Conservation (phyloP, 2,113 vertebrate species). For the Pseudopodoces humilis region DNA sequence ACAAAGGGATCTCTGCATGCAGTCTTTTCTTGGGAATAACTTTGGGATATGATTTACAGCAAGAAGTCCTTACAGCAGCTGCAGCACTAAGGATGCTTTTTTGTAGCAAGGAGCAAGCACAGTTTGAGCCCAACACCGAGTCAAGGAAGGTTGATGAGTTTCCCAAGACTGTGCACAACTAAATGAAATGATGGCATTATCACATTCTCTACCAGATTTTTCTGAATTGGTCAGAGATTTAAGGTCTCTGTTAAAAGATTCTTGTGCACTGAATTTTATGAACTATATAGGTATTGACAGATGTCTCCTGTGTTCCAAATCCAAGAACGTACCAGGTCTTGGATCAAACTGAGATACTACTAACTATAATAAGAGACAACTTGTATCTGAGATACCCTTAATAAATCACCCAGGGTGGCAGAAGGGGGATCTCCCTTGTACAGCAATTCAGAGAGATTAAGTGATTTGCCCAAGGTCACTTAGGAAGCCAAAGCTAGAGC, state of each 20-base stretch:
- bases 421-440: neutral
- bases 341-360: neutral
- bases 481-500: neutral
- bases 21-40: neutral
- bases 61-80: neutral
- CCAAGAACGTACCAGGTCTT: neutral
- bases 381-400: neutral
- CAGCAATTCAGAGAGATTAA: neutral
- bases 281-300: neutral
- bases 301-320: neutral
- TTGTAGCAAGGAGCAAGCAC: accelerated
- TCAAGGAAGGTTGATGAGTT: neutral
- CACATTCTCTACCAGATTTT: neutral
- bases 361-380: neutral
- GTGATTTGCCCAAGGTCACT: neutral
- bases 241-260: neutral
- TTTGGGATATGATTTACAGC: neutral
- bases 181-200: neutral
- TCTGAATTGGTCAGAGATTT: neutral
- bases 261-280: neutral
- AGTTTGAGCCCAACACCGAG: neutral
- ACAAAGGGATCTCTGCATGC: neutral
- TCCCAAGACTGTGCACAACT: neutral
- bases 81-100: neutral
- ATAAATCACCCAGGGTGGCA: neutral